Conservation (phyloP, 2,797 vertebrate species). For the Oceanodroma leucorhoa region DNA sequence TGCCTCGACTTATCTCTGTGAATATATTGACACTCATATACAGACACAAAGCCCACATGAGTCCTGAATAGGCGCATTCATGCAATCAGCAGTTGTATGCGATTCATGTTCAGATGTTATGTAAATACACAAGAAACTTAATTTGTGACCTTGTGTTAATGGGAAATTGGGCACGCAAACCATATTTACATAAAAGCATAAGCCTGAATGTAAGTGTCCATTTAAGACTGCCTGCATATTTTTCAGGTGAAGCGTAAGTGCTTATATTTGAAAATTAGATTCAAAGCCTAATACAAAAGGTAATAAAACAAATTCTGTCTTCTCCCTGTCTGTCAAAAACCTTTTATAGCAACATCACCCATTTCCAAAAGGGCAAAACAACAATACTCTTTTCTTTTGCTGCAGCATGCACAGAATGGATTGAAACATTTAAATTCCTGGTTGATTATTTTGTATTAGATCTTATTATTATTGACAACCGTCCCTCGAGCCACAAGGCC, state of each 20-base stretch:
- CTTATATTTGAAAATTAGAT: neutral
- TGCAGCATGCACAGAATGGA: neutral
- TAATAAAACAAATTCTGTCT: slow-evolving; percentile 10
- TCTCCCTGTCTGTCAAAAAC: slow-evolving; percentile 1
- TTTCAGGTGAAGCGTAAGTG: neutral
- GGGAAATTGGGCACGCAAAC: neutral
- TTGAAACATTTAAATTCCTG: neutral
- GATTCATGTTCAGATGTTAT: neutral
- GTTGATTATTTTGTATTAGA: neutral
- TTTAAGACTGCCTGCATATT: neutral
- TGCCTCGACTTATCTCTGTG: neutral
- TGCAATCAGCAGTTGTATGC: neutral
- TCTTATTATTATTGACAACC: neutral
- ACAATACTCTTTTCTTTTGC: neutral
- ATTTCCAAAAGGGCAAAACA: neutral
- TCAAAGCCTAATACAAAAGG: neutral
- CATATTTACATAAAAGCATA: neutral
- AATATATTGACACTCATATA: neutral
- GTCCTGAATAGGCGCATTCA: neutral
- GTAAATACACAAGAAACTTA: neutral
- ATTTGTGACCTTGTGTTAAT: slow-evolving; percentile 34
- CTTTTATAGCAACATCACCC: neutral
- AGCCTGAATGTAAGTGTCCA: neutral
- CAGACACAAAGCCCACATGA: neutral
- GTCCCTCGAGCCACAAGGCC: neutral